Conservation (phyloP, 2,888 invertebrate genomes). For the Mythimna pallens region DNA sequence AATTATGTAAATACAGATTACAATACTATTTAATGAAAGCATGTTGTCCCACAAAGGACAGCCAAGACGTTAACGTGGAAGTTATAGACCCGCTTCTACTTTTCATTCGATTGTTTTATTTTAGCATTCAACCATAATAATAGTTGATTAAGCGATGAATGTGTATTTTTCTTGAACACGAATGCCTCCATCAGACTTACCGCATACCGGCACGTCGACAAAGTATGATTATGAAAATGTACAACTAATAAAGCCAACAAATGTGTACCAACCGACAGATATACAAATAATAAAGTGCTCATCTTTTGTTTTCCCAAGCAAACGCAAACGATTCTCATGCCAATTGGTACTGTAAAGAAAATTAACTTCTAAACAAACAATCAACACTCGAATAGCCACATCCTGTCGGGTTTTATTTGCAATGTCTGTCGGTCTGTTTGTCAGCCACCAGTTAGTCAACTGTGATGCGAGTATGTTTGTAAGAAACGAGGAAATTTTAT, state of each 20-base stretch:
- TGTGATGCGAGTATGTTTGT: constrained; percentile 32
- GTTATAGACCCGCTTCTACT: constrained; percentile 6
- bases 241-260: constrained; percentile 29
- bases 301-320: constrained; percentile 47
- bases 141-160: constrained; percentile 27
- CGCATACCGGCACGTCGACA: constrained; percentile 19
- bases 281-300: constrained; percentile 40
- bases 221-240: constrained; percentile 33
- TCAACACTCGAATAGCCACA: constrained; percentile 48
- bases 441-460: constrained; percentile 45
- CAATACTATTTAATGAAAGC: constrained; percentile 40
- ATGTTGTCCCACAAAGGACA: constrained; percentile 4
- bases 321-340: constrained; percentile 35
- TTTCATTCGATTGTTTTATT: constrained; percentile 1
- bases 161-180: constrained; percentile 14
- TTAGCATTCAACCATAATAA: constrained; percentile 8
- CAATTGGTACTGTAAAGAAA: constrained; percentile 55
- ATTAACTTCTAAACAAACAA: constrained; percentile 56
- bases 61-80: neutral
- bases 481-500: constrained; percentile 48
- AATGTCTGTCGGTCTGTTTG: constrained; percentile 47
- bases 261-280: constrained; percentile 25
- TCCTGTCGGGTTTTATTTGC: constrained; percentile 55
- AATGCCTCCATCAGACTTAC: constrained; percentile 12
- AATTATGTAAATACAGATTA: constrained; percentile 24